Base-by-base conservation (phyloP, 1,140 invertebrate genomes). In the Pomacea maculata region DNA sequence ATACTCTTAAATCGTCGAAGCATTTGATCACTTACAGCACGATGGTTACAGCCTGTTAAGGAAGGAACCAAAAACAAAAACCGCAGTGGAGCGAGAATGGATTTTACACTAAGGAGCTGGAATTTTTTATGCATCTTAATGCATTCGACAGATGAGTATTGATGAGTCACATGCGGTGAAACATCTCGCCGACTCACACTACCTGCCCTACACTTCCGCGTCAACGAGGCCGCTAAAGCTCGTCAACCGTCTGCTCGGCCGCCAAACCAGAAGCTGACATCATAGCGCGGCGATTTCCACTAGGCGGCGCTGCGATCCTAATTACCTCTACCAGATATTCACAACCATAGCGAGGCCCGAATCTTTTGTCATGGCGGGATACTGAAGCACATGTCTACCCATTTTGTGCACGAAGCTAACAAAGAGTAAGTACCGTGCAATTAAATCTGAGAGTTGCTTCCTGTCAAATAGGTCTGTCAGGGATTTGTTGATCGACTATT, bases 341-440 rank as follows among this genome's bases (percentile, higher is more conserved):
- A 83, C 83, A 77, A 79, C 82, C 84, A 85, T 79, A 85, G 80
- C 84, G 84, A 85, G 84, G 84, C 84, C 76, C 70, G 73, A 77
- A 83, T 78, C 82, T 81, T 80, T 79, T 80, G 81, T 75, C 81
- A 80, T 85, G 84, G 84, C 84, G 84, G 82, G 84, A 82, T 81
- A 77, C 80, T 82, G 81, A 77, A 79, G 82, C 84, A 85, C 84
- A 85, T 85, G 84, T 85, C 82, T 85, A 78, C 84, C 77, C 80
- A 78, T 71, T 75, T 75, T 73, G 63, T 80, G 78, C 73, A 82
- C 61, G 61, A 75, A 65, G 68, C 52, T 74, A 70, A 79, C 70
- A 76, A 78, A 80, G 45, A 54, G 79, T 77, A 80, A 83, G 81
- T 83, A 81, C 80, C 75, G 61, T 52, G 54, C 79, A 34, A 12